phyloP scores from a whole-genome alignment of 2,888 invertebrate genomes.

The Drosophila aldrichi region DNA sequence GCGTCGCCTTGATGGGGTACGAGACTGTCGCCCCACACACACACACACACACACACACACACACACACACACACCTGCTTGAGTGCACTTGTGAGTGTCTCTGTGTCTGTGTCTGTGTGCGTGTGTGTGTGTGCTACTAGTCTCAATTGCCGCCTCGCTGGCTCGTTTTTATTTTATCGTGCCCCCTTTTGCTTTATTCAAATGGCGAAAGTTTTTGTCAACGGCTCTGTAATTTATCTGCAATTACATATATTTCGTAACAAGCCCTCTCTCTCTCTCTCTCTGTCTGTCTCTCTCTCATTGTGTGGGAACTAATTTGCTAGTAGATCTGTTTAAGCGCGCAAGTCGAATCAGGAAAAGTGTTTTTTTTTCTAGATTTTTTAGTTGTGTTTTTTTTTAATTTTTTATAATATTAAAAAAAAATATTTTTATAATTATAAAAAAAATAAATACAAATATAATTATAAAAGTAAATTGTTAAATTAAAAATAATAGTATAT shows the following conservation, averaged over 20 bases:
- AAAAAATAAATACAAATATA: too few species aligned
- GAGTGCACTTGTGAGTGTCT: neutral
- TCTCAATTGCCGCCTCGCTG: constrained; percentile 32
- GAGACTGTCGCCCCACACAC: constrained; percentile 22
- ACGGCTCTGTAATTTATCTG: constrained; percentile 66
- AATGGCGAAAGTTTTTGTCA: constrained; percentile 67
- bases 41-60: neutral
- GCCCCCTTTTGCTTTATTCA: constrained; percentile 54
- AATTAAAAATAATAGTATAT: too few species aligned
- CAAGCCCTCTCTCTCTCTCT: neutral
- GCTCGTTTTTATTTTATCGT: constrained; percentile 16
- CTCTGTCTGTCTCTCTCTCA: neutral
- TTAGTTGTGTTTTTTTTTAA: too few species aligned
- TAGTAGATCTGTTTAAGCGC: neutral
- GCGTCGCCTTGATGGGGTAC: constrained; percentile 47
- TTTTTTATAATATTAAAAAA: too few species aligned
- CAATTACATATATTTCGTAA: constrained; percentile 63
- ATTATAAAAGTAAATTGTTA: too few species aligned
- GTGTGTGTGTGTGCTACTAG: constrained; percentile 10
- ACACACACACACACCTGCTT: neutral
- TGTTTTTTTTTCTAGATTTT: neutral
- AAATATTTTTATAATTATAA: too few species aligned
- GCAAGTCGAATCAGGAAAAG: neutral
- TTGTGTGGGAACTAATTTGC: constrained; percentile 27
- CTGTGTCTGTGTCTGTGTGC: neutral